Base-by-base conservation (phyloP, 2,797 vertebrate genomes). In the Chelonia mydas region DNA sequence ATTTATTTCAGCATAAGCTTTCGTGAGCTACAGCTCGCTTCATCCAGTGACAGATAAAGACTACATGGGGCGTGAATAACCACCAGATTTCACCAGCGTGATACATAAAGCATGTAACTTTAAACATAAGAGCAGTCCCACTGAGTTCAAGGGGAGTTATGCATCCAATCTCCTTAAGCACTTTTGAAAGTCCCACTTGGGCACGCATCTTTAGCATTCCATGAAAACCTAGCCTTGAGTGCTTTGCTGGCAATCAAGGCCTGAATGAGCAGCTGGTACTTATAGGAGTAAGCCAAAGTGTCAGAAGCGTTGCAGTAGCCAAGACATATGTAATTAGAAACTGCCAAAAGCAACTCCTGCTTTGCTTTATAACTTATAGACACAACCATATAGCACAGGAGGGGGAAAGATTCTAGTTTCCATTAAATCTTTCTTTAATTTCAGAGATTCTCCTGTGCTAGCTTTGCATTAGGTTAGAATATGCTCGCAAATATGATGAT, bases 291-390 rank as follows among this genome's bases (percentile, higher is more conserved):
- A 41, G 49, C 19, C 57, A 53, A 94, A 87, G 92, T 90, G 80
- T 78, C 47, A 11, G 5, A 53, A 1, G 3, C 12, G 4, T 57
- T n/a, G 5, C 7, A 86, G 47, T 92, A 94, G 86, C 74, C 86
- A 92, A 80, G 72, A 77, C 50, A 8, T 88, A 83, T 88, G 74
- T 86, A 47, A 88, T 84, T 59, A 84, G 27, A 50, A 87, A 25
- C n/a, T 89, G 57, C 16, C 79, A 83, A 49, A 72, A 77, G 6
- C 16, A 49, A 49, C 19, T 88, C 33, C 49, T 90, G 59, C n/a
- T 92, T 50, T 25, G 65, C 41, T 91, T 95, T 89, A 92, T 50
- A 89, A 93, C n/a, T 23, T 47, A 74, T 54, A n/a, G 93, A 28
- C 12, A 91, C n/a, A 5, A 83, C 65, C 51, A 59, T 55, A 4